Base-by-base conservation (phyloP, 1,140 invertebrate genomes). In the Chlorops oryzae region DNA sequence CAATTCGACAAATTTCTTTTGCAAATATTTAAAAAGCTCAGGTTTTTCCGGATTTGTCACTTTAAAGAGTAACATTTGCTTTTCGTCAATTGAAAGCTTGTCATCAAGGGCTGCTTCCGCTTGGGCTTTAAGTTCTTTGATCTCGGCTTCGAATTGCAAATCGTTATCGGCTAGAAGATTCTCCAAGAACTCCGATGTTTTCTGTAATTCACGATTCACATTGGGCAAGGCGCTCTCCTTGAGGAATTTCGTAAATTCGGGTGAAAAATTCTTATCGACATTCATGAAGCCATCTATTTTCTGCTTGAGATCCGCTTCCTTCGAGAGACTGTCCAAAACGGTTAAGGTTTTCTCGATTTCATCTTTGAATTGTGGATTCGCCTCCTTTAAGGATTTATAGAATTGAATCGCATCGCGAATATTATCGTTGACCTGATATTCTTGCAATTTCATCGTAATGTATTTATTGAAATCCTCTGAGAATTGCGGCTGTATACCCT, bases 61-160 rank as follows among this genome's bases (percentile, higher is more conserved):
- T 28, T 62, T 56, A 3, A 37, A 51, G 9, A 60, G 51, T 10
- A 39, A 25, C 59, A 54, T 58, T 46, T 62, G 59, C 42, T 62
- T 62, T 20, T 56, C 58, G 21, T 62, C 58, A n/a, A 58, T 25
- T 21, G 43, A 37, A 0, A 59, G 42, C n/a, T 27, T 22, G 12
- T 51, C 47, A 39, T 22, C 37, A 3, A 62, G 23, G 34, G 58
- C 59, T 5, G 22, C 54, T 23, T 51, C 44, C 5, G 58, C 56
- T 35, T 59, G 39, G 10, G 38, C 51, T 45, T 59, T 59, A 32
- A 62, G 41, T 0, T 47, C 50, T 22, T 52, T 47, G 20, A 62
- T 60, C 39, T 62, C 59, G 9, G 24, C 34, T 18, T 41, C 52
- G 32, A 48, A 56, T 23, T 56, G 28, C 2, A 47, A 20, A 23